Evolutionary conservation across 23 tunicate species (phyloP).

Genomic region (Oikopleura dioica): DNA sequence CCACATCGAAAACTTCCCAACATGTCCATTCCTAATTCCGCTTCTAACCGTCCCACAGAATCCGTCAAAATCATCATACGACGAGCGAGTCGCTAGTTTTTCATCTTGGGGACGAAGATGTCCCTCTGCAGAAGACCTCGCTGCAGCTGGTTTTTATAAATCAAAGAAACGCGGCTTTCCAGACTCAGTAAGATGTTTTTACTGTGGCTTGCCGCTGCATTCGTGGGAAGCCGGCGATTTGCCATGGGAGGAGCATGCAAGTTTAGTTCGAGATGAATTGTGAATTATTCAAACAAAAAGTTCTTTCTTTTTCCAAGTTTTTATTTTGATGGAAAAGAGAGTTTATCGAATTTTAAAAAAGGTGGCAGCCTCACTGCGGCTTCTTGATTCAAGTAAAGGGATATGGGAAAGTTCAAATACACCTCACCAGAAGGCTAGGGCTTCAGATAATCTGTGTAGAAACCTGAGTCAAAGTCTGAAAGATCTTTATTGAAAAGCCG

Average conservation of each 20-base stretch:
- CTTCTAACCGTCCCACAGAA: not conserved
- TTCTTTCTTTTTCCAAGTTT: too few species aligned
- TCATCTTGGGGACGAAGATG: not conserved
- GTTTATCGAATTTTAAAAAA: too few species aligned
- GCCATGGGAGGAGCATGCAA: slow-evolving; percentile 3
- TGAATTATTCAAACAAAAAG: too few species aligned
- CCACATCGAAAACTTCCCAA: not conserved
- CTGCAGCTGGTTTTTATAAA: not conserved
- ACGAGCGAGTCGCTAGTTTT: not conserved
- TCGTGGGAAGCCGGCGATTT: not conserved
- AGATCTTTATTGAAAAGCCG: too few species aligned
- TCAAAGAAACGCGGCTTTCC: not conserved
- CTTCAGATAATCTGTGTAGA: too few species aligned
- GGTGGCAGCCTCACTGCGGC: not conserved
- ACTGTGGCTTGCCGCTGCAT: not conserved
- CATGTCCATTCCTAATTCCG: not conserved
- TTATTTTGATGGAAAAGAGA: too few species aligned
- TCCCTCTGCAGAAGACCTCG: slow-evolving; percentile 1
- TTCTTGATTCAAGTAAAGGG: not conserved
- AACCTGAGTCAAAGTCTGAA: too few species aligned
- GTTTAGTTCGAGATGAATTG: too few species aligned
- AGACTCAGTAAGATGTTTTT: not conserved
- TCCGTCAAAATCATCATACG: not conserved
- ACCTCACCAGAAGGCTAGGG: too few species aligned
- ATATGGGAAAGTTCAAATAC: too few species aligned